phyloP scores from a whole-genome alignment of 23 tunicate species.

The Trididemnum clinides region DNA sequence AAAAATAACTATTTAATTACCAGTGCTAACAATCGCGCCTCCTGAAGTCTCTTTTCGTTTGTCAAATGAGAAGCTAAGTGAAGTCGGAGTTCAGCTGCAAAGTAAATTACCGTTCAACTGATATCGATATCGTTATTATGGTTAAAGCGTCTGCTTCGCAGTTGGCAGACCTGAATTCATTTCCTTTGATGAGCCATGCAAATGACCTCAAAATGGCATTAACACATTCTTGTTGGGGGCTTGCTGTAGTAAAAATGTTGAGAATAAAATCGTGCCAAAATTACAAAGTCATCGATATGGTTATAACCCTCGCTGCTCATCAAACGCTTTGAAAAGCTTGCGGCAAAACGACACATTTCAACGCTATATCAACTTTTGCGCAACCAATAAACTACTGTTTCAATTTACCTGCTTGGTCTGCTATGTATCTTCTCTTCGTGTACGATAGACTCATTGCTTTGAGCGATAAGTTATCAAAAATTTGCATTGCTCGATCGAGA shows the following conservation, averaged over 20 bases:
- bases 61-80: not conserved
- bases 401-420: conserved; percentile 32
- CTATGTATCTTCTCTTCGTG: not conserved
- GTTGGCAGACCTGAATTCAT: too few species aligned
- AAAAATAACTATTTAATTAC: not conserved
- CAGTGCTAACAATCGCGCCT: not conserved
- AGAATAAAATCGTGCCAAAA: too few species aligned
- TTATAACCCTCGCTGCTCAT: too few species aligned
- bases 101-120: too few species aligned
- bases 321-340: not conserved
- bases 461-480: conserved; percentile 14
- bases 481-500: conserved; percentile 20
- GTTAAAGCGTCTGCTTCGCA: too few species aligned
- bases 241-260: too few species aligned
- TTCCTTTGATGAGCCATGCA: too few species aligned
- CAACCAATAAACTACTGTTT: not conserved
- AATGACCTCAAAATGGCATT: too few species aligned
- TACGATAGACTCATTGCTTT: conserved; percentile 11
- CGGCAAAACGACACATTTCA: not conserved
- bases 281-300: too few species aligned
- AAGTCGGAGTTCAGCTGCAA: not conserved
- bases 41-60: not conserved
- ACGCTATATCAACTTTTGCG: not conserved
- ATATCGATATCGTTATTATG: too few species aligned
- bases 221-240: too few species aligned